phyloP scores from a whole-genome alignment of 1,140 invertebrate genomes.

The Procambarus virginalis region DNA sequence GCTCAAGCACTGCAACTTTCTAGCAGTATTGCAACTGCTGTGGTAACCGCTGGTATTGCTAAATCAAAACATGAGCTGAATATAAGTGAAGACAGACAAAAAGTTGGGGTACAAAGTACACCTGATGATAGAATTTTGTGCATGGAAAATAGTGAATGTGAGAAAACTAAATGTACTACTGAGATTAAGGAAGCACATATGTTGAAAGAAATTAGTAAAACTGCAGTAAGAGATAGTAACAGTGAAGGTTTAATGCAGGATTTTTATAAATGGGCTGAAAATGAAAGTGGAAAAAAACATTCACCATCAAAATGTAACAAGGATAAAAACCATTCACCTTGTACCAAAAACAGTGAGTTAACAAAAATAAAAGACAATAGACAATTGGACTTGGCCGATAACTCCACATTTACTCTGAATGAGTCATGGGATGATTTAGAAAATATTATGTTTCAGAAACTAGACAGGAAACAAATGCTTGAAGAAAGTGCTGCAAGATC shows the following conservation, averaged over 20 bases:
- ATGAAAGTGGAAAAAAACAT: not conserved
- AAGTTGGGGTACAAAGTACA: not conserved
- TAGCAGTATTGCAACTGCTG: conserved; percentile 2
- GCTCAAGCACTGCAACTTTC: conserved; percentile 12
- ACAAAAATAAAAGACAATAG: not conserved
- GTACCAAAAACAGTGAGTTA: not conserved
- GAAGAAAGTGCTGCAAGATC: not conserved
- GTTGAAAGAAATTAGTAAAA: not conserved
- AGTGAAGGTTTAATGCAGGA: not conserved
- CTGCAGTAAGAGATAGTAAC: not conserved
- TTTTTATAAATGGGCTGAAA: not conserved
- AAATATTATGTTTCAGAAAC: not conserved
- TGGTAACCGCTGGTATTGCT: conserved; percentile 15
- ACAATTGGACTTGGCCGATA: not conserved
- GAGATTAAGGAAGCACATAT: not conserved
- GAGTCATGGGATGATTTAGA: not conserved
- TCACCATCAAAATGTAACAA: not conserved
- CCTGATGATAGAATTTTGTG: not conserved
- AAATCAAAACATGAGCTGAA: not conserved
- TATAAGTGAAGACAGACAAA: not conserved
- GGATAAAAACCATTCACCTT: not conserved
- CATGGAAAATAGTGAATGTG: not conserved
- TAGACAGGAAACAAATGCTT: not conserved
- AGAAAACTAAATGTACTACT: not conserved
- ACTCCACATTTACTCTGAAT: not conserved